These are phyloP conservation scores for Rhagoletis zephyria DNA, from an alignment of 1,140 invertebrate species.

Conservation along the genomic window DNA sequence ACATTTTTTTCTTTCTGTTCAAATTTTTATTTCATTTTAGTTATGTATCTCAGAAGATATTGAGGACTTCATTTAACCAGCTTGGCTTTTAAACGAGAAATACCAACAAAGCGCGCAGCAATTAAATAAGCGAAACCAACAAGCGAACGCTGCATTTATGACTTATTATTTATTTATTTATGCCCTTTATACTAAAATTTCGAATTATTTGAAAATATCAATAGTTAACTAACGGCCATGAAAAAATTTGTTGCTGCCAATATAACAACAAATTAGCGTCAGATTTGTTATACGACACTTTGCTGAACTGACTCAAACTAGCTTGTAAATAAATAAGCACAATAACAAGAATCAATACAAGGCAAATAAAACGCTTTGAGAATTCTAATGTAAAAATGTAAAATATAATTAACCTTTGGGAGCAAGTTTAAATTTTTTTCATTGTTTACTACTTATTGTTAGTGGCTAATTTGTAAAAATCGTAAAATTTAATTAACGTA, in stretches of 20 bases:
- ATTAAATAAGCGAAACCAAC: background rate
- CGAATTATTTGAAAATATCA: no score
- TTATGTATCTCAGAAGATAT: constrained; percentile 36
- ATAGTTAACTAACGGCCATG: no score
- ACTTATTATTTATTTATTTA: background rate
- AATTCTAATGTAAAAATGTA: constrained; percentile 24
- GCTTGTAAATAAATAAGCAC: background rate
- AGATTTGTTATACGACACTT: no score
- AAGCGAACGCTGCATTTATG: background rate
- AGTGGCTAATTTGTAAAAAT: background rate
- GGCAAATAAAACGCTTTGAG: background rate
- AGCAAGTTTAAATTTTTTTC: background rate
- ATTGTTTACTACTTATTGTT: background rate
- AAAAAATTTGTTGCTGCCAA: no score
- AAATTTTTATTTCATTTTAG: constrained; percentile 8
- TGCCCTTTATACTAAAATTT: no score
- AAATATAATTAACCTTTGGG: constrained; percentile 11
- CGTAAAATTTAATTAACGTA: background rate
- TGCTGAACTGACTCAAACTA: background rate
- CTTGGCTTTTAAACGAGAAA: background rate
- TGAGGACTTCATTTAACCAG: constrained; percentile 31
- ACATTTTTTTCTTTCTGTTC: background rate
- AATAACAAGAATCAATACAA: background rate
- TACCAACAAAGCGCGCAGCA: background rate
- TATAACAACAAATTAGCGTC: no score